Conservation (phyloP, 1,140 invertebrate species). For the Paramacrobiotus metropolitanus region DNA sequence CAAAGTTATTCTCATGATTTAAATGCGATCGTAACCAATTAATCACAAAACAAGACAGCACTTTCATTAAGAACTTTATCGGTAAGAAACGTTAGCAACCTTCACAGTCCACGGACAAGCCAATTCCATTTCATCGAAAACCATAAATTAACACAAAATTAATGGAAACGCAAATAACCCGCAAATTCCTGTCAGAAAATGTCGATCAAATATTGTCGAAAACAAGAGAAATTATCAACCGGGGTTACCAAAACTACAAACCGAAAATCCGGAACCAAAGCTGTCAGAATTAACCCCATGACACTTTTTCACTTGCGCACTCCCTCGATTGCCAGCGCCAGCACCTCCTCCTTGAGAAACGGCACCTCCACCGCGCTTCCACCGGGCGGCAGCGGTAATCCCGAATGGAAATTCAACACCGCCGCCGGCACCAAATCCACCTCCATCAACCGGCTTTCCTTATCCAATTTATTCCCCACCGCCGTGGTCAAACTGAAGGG, state of each 20-base stretch:
- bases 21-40: too few relatives aligned
- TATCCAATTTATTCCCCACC: conserved; percentile 33
- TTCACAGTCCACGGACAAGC: too few relatives aligned
- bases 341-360: neutral
- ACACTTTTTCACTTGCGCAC: too few relatives aligned
- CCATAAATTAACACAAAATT: too few relatives aligned
- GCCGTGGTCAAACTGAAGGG: conserved; percentile 37
- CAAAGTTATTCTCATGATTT: too few relatives aligned
- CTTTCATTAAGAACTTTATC: too few relatives aligned
- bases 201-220: neutral
- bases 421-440: conserved; percentile 46
- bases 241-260: too few relatives aligned
- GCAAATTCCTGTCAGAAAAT: neutral
- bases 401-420: conserved; percentile 35
- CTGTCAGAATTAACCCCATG: neutral
- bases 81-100: too few relatives aligned
- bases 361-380: neutral
- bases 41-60: too few relatives aligned
- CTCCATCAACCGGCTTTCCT: conserved; percentile 38
- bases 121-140: too few relatives aligned
- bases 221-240: neutral
- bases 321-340: too few relatives aligned
- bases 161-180: neutral
- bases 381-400: neutral
- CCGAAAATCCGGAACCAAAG: neutral